phyloP scores from a whole-genome alignment of 2,888 invertebrate species.

The Drosophila ezoana region DNA sequence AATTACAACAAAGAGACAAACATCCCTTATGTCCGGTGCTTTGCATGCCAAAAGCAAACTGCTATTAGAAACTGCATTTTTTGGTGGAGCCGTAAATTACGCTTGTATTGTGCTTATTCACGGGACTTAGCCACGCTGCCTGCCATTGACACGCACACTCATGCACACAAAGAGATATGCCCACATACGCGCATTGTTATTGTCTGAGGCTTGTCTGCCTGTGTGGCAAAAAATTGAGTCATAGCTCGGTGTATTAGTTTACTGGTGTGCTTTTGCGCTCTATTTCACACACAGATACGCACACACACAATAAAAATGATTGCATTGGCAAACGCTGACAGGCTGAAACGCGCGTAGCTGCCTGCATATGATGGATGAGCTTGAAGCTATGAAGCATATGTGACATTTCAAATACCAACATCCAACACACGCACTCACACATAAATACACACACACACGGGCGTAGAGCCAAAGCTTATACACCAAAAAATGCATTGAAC shows the following conservation, averaged over 20 bases:
- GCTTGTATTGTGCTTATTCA: conserved; percentile 58
- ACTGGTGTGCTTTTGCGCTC: conserved; percentile 65
- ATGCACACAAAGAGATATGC: conserved; percentile 8
- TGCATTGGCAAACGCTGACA: conserved; percentile 75
- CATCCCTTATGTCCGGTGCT: conserved; percentile 6
- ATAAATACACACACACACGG: conserved; percentile 22
- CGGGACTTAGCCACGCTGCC: conserved; percentile 25
- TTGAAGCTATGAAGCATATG: conserved; percentile 78
- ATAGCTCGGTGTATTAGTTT: conserved; percentile 58
- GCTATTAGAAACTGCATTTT: conserved; percentile 62
- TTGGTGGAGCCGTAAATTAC: conserved; percentile 58
- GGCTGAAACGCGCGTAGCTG: conserved; percentile 46
- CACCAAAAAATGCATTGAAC: conserved; percentile 72
- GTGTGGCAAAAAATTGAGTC: conserved; percentile 22
- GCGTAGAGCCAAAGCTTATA: conserved; percentile 33
- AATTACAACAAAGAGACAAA: conserved; percentile 37
- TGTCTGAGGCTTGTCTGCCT: conserved; percentile 50
- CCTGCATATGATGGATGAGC: conserved; percentile 79
- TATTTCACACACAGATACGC: conserved; percentile 47
- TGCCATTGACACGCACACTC: conserved; percentile 31
- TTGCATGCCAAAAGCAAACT: conserved; percentile 58
- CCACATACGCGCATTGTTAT: conserved; percentile 13
- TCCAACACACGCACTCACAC: conserved; percentile 42
- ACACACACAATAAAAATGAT: conserved; percentile 70
- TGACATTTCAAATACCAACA: conserved; percentile 80